Evolutionary conservation across 2,888 invertebrate genomes (phyloP), one percentile per base, ranked within the genome.

Genomic region (Trichogramma evanescens): DNA sequence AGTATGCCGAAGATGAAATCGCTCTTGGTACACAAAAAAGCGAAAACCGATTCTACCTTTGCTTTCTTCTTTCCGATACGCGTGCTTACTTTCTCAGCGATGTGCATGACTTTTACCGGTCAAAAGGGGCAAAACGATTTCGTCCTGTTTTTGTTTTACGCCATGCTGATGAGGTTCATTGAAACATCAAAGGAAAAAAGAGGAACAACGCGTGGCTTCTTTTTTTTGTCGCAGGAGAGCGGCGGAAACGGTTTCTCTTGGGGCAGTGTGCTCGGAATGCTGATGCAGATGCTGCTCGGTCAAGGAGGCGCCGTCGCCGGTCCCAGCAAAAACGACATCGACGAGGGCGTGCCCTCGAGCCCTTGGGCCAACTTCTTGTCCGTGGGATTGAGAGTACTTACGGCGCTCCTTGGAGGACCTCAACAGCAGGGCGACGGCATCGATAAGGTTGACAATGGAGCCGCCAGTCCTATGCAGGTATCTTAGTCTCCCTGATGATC

Each of bases 301-400:
- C 81, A 89, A 73, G 80, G 82, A 1, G 86, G 82, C 45, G 78
- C 79, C 4, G 81, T 83, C 26, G 82, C 82, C 49, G 88, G 91
- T 63, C 91, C 92, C 42, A 89, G 87, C 74, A 93, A 93, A 79
- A 92, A 92, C 62, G 92, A 93, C 74, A 85, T 86, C 62, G 86
- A 85, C 65, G 80, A 78, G 8, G 82, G 85, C 9, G 83, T 83
- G 6, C 84, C 88, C 0, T 82, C 88, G 44, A 93, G 93, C 26
- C 91, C 93, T 26, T 94, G 93, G 94, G 88, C 93, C 50, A 91
- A 92, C 79, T 82, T 93, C 39, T 81, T 94, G 55, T 87, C 92
- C 6, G 88, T 93, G 76, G 93, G 93, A 55, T 82, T 93, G 59
- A 89, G 91, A 79, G 89, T 94, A 71, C 82, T 94, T 65, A 89